phyloP scores from a whole-genome alignment of 1,140 invertebrate species.

The Aplysia californica region DNA sequence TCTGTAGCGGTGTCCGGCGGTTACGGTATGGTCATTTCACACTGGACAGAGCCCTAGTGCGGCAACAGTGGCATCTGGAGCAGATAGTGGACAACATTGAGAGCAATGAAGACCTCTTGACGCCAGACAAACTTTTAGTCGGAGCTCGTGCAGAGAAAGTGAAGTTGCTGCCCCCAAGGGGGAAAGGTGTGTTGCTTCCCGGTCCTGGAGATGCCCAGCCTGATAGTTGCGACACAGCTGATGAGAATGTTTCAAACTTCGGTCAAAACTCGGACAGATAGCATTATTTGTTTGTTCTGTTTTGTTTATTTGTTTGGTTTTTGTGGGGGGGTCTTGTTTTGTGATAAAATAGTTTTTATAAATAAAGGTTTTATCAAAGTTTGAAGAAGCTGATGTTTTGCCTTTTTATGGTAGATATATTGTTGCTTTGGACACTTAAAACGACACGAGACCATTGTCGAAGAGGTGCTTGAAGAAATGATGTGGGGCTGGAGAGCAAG shows the following conservation, averaged over 20 bases:
- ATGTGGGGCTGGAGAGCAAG: too few species aligned
- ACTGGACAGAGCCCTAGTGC: constrained; percentile 80
- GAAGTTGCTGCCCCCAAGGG: neutral
- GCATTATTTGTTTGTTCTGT: neutral
- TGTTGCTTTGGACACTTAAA: too few species aligned
- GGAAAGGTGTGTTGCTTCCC: neutral
- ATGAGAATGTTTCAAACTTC: neutral
- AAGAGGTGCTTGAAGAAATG: too few species aligned
- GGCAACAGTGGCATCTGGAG: constrained; percentile 89
- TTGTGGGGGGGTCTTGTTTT: neutral
- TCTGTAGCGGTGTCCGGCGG: constrained; percentile 83
- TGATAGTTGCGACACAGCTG: neutral
- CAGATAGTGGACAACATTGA: constrained; percentile 81
- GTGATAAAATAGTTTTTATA: too few species aligned
- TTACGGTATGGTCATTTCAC: constrained; percentile 85
- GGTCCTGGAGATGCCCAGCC: neutral
- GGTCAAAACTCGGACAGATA: neutral
- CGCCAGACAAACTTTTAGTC: constrained; percentile 38
- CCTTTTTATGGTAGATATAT: too few species aligned
- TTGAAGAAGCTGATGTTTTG: too few species aligned
- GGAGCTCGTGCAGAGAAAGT: neutral
- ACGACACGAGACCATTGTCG: too few species aligned
- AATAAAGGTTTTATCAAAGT: too few species aligned
- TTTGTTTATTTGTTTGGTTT: neutral
- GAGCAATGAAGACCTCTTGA: constrained; percentile 35